Evolutionary conservation across 2,888 invertebrate genomes (phyloP).

Genomic region (Cerastis rubricosa): DNA sequence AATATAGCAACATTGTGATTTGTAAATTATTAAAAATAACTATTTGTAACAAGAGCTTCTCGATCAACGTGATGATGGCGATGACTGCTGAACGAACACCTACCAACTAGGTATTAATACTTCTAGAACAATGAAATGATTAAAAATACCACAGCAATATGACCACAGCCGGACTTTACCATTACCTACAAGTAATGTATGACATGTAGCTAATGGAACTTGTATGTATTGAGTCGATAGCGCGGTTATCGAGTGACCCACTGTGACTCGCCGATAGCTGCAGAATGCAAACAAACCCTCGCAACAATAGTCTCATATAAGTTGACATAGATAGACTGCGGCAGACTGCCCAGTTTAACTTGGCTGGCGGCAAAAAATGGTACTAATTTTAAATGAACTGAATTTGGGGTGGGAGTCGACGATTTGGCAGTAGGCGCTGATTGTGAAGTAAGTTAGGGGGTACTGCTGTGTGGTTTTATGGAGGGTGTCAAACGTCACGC

Average conservation of each 20-base stretch:
- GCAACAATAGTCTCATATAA: slow-evolving; percentile 51
- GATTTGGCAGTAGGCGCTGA: background rate
- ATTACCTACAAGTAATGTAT: slow-evolving; percentile 48
- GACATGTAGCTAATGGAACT: slow-evolving; percentile 57
- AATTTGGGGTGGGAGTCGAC: background rate
- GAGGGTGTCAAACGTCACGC: background rate
- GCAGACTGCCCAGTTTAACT: slow-evolving; percentile 29
- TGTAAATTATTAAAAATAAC: slow-evolving; percentile 19
- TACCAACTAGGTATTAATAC: slow-evolving; percentile 11
- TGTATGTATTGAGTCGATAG: slow-evolving; percentile 61
- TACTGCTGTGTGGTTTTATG: background rate
- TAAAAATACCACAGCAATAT: slow-evolving; percentile 41
- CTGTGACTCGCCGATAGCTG: slow-evolving; percentile 67
- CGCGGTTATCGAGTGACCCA: slow-evolving; percentile 74
- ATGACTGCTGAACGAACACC: slow-evolving; percentile 9
- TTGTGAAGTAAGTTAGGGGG: background rate
- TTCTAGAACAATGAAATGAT: slow-evolving; percentile 43
- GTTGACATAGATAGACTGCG: slow-evolving; percentile 32
- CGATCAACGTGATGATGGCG: background rate
- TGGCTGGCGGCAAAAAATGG: slow-evolving; percentile 12
- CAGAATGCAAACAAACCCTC: slow-evolving; percentile 56
- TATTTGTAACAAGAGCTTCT: background rate
- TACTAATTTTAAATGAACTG: slow-evolving; percentile 22
- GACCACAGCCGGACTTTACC: slow-evolving; percentile 55
- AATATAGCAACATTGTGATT: slow-evolving; percentile 6